phyloP scores from a whole-genome alignment of 1,140 invertebrate genomes.

The Pseudomyrmex concolor region DNA sequence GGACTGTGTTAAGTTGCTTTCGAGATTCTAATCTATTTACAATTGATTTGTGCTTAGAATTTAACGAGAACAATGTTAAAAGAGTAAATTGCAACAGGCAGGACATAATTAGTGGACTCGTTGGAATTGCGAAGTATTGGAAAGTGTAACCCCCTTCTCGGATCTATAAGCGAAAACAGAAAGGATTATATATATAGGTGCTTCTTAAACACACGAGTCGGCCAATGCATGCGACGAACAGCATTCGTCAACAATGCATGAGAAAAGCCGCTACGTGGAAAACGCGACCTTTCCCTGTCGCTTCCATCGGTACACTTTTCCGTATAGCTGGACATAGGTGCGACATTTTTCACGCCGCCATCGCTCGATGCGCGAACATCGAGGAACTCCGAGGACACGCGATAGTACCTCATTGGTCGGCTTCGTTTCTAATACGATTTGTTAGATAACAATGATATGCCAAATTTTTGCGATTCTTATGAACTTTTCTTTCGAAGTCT shows the following conservation, averaged over 20 bases:
- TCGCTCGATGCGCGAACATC: slow-evolving; percentile 35
- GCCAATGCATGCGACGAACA: not conserved
- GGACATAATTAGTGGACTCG: too few relatives aligned
- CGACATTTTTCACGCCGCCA: slow-evolving; percentile 52
- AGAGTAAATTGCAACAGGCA: too few relatives aligned
- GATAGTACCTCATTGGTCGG: slow-evolving; percentile 52
- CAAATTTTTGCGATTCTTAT: slow-evolving; percentile 9
- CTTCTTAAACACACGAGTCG: not conserved
- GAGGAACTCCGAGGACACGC: slow-evolving; percentile 38
- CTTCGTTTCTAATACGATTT: not conserved
- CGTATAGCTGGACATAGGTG: slow-evolving; percentile 25
- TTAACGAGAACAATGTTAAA: too few relatives aligned
- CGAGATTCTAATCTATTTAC: too few relatives aligned
- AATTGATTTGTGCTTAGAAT: too few relatives aligned
- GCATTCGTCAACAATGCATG: slow-evolving; percentile 59
- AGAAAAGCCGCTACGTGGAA: slow-evolving; percentile 51
- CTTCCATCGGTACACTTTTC: slow-evolving; percentile 38
- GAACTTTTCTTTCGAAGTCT: not conserved
- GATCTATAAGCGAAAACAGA: slow-evolving; percentile 21
- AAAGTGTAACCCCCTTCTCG: too few relatives aligned
- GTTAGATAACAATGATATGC: not conserved
- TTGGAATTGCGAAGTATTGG: too few relatives aligned
- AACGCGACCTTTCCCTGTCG: slow-evolving; percentile 49
- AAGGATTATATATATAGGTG: not conserved
- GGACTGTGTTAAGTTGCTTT: too few relatives aligned